Evolutionary conservation across 2,888 invertebrate genomes (phyloP), one percentile per base, ranked within the genome.

Genomic region (Kryphioiulus occultus): DNA sequence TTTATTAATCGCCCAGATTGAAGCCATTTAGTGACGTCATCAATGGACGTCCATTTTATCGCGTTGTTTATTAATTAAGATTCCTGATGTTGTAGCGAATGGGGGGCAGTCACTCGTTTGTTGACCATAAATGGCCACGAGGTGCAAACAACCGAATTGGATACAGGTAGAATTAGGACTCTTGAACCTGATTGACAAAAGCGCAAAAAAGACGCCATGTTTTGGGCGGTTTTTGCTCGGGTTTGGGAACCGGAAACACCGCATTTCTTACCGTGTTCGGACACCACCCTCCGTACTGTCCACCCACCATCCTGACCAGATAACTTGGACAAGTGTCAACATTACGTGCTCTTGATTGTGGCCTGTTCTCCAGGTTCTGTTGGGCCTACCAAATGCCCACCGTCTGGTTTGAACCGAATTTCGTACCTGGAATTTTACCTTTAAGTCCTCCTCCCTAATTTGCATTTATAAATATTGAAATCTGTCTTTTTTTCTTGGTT

Each of bases 41-140:
- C 2, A n/a, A 22, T 68, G 68, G 26, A 68, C 10, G 68, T 68
- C 68, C 68, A 22, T 68, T 68, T 68, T 68, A 26, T 59, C 59
- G 22, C 22, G 7, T 59, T 59, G 19, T 68, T 68, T 68, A 68
- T 68, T 68, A 68, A 68, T 68, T 68, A 68, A 26, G 68, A 22
- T 59, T n/a, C 3, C 4, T 68, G 68, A 0, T 26, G 68, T 7
- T 68, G 68, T 22, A 68, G 68, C 68, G 68, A 68, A 68, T 68
- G 22, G 68, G 68, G 68, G 68, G 68, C 68, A 68, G 68, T 68
- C 22, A 26, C 26, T 26, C 68, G n/a, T 68, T 68, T n/a, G 68
- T 68, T 68, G 68, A 68, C 68, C 68, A 68, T 68, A 68, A 22
- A 68, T 68, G 68, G 68, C 68, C 68, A 68, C n/a, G 22, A 68